phyloP scores from a whole-genome alignment of 2,113 vertebrate species.

The Nothobranchius kuhntae region DNA sequence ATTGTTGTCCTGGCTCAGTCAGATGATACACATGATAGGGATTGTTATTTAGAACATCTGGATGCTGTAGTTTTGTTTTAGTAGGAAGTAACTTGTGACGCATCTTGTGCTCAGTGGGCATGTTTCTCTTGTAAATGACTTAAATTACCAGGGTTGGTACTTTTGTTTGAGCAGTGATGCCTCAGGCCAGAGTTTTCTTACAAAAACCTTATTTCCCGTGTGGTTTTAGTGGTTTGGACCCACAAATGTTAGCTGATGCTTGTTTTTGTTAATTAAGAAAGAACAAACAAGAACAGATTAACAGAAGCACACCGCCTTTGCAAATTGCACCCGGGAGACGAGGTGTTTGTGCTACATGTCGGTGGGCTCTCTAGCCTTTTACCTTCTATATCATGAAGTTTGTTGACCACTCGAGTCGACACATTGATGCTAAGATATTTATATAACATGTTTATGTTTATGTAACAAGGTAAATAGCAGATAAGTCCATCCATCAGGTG shows the following conservation, averaged over 20 bases:
- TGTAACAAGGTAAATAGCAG: background rate
- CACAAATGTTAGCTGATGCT: conserved; percentile 27
- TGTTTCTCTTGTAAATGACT: conserved; percentile 23
- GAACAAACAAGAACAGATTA: conserved; percentile 53
- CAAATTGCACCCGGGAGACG: conserved; percentile 31
- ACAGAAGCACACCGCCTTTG: conserved; percentile 25
- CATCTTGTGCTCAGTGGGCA: background rate
- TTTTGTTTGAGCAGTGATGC: conserved; percentile 31
- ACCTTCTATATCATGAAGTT: background rate
- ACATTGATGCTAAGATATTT: too few relatives aligned
- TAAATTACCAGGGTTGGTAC: conserved; percentile 10
- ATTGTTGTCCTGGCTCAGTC: background rate
- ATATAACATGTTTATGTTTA: background rate
- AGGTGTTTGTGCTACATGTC: conserved; percentile 17
- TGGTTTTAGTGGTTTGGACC: conserved; percentile 32
- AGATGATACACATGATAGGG: too few relatives aligned
- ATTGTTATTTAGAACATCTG: too few relatives aligned
- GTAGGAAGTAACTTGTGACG: background rate
- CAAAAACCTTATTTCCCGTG: conserved; percentile 31
- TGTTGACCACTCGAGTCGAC: background rate
- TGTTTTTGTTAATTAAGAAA: conserved; percentile 10
- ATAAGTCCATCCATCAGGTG: too few relatives aligned
- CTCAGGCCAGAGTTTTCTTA: conserved; percentile 9
- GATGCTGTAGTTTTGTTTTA: background rate
- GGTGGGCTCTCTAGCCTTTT: conserved; percentile 24